A percentile compares a stretch with the other conserved stretches of the same genome.
Conservation (phyloP, 1,140 invertebrate species). For the Orius laevigatus region DNA sequence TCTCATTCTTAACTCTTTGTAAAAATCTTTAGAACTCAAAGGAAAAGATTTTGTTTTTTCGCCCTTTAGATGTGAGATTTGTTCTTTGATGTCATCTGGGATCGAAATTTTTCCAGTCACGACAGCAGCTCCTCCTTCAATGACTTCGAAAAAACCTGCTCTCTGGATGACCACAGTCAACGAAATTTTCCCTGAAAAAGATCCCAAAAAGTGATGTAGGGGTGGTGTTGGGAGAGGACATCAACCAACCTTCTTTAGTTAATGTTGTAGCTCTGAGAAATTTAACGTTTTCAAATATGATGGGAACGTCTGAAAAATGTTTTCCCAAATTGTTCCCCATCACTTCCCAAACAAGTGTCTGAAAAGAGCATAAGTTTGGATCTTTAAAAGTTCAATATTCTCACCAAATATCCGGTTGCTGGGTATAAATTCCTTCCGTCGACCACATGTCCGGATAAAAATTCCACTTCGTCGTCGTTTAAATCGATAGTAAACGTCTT, state of each 20-base stretch:
- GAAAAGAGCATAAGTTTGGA: too few species aligned
- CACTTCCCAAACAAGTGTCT: constrained; percentile 71
- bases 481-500: constrained; percentile 40
- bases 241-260: constrained; percentile 36
- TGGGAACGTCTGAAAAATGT: constrained; percentile 51
- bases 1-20: constrained; percentile 77
- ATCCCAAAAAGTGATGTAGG: too few species aligned
- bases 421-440: constrained; percentile 78
- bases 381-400: too few species aligned
- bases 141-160: constrained; percentile 71
- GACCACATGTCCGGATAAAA: constrained; percentile 68
- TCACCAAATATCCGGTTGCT: constrained; percentile 65
- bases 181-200: constrained; percentile 35
- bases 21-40: constrained; percentile 58
- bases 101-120: constrained; percentile 54
- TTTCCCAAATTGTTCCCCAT: constrained; percentile 58
- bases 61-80: constrained; percentile 22
- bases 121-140: constrained; percentile 58
- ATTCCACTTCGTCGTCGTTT: constrained; percentile 51
- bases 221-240: too few species aligned
- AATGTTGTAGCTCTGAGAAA: constrained; percentile 72
- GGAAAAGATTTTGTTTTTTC: constrained; percentile 23
- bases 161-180: constrained; percentile 74
- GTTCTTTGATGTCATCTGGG: constrained; percentile 29
- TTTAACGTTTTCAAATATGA: constrained; percentile 73